Conservation (phyloP, 2,113 vertebrate species). For the Heteronetta atricapilla region DNA sequence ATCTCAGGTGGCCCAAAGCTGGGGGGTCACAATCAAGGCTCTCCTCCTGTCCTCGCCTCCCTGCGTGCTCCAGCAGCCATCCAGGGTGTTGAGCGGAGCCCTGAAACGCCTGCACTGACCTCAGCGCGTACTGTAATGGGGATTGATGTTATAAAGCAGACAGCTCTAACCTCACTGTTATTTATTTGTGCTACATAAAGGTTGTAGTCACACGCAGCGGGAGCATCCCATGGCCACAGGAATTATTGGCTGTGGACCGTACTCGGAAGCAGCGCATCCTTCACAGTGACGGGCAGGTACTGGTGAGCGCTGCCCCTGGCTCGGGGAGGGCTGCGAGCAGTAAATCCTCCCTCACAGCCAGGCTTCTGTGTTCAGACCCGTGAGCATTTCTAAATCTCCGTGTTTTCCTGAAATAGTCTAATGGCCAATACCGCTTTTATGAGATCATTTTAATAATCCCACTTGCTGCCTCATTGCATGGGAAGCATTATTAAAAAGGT, state of each 20-base stretch:
- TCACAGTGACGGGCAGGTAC: background rate
- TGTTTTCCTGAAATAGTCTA: conserved; percentile 7
- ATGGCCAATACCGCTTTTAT: background rate
- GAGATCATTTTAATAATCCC: conserved; percentile 32
- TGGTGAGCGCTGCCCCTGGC: accelerated
- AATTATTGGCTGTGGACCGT: background rate
- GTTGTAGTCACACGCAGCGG: background rate
- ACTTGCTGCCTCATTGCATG: background rate
- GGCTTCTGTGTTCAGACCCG: background rate
- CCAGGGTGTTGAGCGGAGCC: background rate
- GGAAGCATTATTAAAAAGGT: conserved; percentile 5
- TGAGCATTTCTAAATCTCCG: background rate
- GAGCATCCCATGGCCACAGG: background rate
- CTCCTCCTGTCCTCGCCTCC: background rate
- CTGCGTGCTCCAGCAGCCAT: background rate
- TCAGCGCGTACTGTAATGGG: accelerated
- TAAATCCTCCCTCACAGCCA: background rate
- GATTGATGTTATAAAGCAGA: background rate
- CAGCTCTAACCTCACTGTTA: background rate
- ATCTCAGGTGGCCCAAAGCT: accelerated
- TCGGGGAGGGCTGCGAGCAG: background rate
- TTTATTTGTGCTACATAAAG: background rate
- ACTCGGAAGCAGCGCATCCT: background rate
- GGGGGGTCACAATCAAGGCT: background rate
- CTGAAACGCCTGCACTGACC: background rate